A percentile compares a stretch with the other conserved stretches of the same genome.
phyloP scores from a whole-genome alignment of 2,797 vertebrate species.

The Mormyrops boulengeri region DNA sequence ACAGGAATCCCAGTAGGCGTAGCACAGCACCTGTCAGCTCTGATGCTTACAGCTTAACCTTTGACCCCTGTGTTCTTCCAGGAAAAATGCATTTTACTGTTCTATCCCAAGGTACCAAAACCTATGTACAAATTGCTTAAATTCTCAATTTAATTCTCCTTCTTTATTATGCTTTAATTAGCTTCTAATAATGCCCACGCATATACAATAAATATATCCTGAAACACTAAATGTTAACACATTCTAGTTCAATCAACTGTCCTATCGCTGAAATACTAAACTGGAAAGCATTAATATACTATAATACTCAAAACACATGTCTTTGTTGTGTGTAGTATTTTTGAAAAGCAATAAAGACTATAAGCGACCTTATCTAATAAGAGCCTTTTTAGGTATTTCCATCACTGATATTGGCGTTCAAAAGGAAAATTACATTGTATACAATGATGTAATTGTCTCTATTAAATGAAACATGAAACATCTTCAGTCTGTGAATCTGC shows the following conservation, averaged over 20 bases:
- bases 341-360: not conserved
- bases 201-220: not conserved
- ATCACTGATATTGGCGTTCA: not conserved
- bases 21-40: not conserved
- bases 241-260: not conserved
- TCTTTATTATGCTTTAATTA: not conserved
- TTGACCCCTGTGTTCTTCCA: not conserved
- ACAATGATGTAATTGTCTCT: not conserved
- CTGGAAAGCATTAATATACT: not conserved
- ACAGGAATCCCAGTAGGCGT: not conserved
- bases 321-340: not conserved
- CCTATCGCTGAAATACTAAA: not conserved
- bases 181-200: not conserved
- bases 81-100: not conserved
- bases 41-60: not conserved
- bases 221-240: not conserved
- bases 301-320: not conserved
- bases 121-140: not conserved
- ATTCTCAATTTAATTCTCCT: not conserved
- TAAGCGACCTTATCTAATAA: not conserved
- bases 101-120: not conserved
- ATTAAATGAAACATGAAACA: not conserved
- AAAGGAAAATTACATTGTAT: not conserved
- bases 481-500: not conserved
- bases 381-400: not conserved